Percentiles rank a stretch among this genome's conserved stretches.
phyloP scores from a whole-genome alignment of 2,797 vertebrate species.

The Babyrousa celebensis region DNA sequence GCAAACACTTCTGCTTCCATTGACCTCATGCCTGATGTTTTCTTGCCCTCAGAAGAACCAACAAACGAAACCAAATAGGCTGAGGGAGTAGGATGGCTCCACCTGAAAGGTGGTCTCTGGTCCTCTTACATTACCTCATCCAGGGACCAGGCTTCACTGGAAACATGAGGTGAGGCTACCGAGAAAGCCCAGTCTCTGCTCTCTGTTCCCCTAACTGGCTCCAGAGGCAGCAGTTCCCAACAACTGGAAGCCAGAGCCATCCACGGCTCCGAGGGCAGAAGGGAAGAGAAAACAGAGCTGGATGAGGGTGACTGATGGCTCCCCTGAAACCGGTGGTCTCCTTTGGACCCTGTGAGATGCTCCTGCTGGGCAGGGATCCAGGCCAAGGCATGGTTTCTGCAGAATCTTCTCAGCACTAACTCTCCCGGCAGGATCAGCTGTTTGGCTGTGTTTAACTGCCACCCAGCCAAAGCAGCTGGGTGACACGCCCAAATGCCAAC shows the following conservation, averaged over 20 bases:
- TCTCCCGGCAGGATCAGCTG: conserved; percentile 71
- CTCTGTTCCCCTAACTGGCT: neutral
- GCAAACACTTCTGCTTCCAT: neutral
- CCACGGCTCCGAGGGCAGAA: neutral
- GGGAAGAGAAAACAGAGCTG: neutral
- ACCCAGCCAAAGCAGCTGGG: conserved; percentile 74
- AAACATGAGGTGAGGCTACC: neutral
- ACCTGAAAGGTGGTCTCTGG: neutral
- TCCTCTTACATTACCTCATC: too few species aligned
- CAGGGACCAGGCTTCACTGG: neutral
- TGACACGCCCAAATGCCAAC: conserved; percentile 80
- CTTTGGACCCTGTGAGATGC: neutral
- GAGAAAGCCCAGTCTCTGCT: neutral
- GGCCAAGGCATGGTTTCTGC: conserved; percentile 37
- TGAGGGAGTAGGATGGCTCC: neutral
- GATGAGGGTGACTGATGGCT: too few species aligned
- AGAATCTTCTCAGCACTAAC: conserved; percentile 44
- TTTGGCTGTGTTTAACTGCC: conserved; percentile 74
- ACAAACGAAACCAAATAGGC: neutral
- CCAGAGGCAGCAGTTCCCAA: neutral
- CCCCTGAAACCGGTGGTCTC: neutral
- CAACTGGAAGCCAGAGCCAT: neutral
- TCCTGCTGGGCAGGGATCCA: neutral
- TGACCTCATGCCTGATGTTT: neutral
- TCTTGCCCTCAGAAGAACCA: conserved; percentile 10